Conservation (phyloP, 2,888 invertebrate species). For the Lordiphosa andalusiaca region DNA sequence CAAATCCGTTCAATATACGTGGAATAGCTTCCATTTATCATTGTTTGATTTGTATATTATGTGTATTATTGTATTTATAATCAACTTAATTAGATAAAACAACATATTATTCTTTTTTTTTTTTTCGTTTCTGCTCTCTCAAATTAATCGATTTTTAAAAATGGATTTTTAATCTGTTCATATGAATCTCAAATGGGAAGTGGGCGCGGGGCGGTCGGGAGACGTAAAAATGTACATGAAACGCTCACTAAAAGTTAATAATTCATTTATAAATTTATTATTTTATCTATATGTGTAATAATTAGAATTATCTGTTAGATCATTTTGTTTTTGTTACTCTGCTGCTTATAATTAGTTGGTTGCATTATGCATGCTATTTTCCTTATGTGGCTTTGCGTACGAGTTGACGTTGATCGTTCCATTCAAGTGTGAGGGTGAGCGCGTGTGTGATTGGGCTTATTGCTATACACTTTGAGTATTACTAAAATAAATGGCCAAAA, state of each 20-base stretch:
- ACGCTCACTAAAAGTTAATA: constrained; percentile 63
- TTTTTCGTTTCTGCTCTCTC: constrained; percentile 31
- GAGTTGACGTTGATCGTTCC: constrained; percentile 36
- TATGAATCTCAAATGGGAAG: constrained; percentile 17
- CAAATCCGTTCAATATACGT: constrained; percentile 36
- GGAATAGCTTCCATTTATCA: constrained; percentile 16
- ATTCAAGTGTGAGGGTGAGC: constrained; percentile 26
- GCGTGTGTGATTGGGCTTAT: constrained; percentile 34
- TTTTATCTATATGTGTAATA: constrained; percentile 67
- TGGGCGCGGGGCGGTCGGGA: constrained; percentile 10
- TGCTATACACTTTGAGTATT: constrained; percentile 51
- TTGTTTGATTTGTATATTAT: background rate
- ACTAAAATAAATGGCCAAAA: constrained; percentile 33
- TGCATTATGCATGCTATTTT: constrained; percentile 54
- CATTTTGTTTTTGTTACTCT: constrained; percentile 25
- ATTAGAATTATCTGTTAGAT: constrained; percentile 34
- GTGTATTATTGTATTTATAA: constrained; percentile 3
- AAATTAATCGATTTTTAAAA: constrained; percentile 9
- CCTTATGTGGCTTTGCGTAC: constrained; percentile 46
- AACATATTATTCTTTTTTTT: constrained; percentile 32
- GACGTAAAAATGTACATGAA: constrained; percentile 66
- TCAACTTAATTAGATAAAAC: constrained; percentile 43
- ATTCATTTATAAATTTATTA: constrained; percentile 74
- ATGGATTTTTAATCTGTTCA: constrained; percentile 12
- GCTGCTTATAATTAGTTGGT: constrained; percentile 60